Percentiles rank a stretch among this genome's conserved stretches.
Conservation (phyloP, 2,888 invertebrate species). For the Brachyopa scutellaris region DNA sequence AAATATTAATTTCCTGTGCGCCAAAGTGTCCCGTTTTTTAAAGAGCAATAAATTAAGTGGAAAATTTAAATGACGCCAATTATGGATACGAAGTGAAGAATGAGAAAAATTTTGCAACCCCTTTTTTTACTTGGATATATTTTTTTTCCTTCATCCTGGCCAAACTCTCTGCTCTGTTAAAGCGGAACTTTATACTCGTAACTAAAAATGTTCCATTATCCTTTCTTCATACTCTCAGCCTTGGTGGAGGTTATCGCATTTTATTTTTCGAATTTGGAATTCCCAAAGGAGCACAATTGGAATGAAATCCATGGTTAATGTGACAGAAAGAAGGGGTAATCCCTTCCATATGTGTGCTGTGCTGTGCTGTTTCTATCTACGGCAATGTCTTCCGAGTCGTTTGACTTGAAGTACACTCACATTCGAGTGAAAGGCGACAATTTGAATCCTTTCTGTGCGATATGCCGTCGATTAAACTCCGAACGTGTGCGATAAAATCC, state of each 20-base stretch:
- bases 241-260: not conserved
- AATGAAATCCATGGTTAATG: conserved; percentile 54
- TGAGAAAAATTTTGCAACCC: conserved; percentile 36
- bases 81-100: conserved; percentile 63
- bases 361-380: not conserved
- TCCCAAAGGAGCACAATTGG: conserved; percentile 54
- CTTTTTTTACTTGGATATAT: conserved; percentile 21
- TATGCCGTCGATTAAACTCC: conserved; percentile 51
- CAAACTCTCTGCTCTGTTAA: conserved; percentile 6
- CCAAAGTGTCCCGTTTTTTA: conserved; percentile 63
- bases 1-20: conserved; percentile 71
- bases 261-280: conserved; percentile 47
- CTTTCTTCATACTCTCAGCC: no score
- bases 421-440: conserved; percentile 50
- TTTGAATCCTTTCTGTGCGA: conserved; percentile 43
- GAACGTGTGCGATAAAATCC: conserved; percentile 67
- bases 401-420: conserved; percentile 60
- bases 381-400: conserved; percentile 69
- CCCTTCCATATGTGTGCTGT: conserved; percentile 42
- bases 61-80: conserved; percentile 71
- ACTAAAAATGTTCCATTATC: conserved; percentile 6
- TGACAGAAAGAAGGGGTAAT: conserved; percentile 52
- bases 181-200: conserved; percentile 33
- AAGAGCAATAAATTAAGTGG: conserved; percentile 72
- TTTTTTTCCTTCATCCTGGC: not conserved